phyloP scores from a whole-genome alignment of 2,113 vertebrate genomes.

The Dermatemys mawii region DNA sequence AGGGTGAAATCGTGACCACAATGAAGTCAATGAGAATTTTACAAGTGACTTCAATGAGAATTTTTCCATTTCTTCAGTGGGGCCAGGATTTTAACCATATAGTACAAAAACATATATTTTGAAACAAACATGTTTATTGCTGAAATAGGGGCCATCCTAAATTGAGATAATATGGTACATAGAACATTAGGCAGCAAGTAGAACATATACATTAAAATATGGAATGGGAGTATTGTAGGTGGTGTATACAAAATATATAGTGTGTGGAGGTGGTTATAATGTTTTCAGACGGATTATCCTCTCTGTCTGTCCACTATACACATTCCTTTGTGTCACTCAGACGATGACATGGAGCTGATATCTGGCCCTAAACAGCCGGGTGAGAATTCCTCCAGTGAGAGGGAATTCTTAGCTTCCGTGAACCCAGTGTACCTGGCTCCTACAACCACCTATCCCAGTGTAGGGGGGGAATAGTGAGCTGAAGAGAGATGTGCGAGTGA shows the following conservation, averaged over 20 bases:
- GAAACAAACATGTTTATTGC: neutral
- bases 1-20: neutral
- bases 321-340: neutral
- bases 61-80: neutral
- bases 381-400: neutral
- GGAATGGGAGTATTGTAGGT: too few species aligned
- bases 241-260: neutral
- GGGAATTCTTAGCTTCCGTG: neutral
- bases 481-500: too few species aligned
- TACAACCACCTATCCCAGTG: neutral
- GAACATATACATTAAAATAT: neutral
- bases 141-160: neutral
- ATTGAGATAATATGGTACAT: neutral
- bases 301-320: neutral
- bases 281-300: neutral
- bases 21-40: neutral
- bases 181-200: neutral
- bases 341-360: neutral
- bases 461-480: too few species aligned
- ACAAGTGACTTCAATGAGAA: neutral
- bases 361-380: neutral
- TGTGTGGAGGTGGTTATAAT: neutral
- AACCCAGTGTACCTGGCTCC: neutral
- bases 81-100: neutral
- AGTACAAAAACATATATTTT: neutral